A percentile compares a stretch with the other conserved stretches of the same genome.
Conservation (phyloP, 2,797 vertebrate species). For the Sus cebifrons region DNA sequence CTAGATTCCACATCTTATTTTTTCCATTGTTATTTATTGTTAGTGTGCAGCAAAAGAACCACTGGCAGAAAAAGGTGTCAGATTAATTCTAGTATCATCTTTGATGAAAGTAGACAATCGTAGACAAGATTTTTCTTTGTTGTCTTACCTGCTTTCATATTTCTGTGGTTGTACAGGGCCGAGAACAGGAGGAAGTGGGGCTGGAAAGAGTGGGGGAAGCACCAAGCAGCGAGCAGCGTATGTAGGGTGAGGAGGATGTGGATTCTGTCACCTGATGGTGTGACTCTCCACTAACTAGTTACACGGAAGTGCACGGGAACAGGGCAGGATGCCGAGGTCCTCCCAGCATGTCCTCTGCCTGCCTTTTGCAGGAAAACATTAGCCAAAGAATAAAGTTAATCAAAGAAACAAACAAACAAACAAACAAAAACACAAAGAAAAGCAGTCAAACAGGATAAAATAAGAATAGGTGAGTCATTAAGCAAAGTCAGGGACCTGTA, state of each 20-base stretch:
- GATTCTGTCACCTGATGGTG: background rate
- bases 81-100: background rate
- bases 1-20: background rate
- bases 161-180: background rate
- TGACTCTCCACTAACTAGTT: background rate
- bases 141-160: background rate
- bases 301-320: rapidly evolving
- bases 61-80: background rate
- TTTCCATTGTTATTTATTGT: background rate
- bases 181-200: background rate
- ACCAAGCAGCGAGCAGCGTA: rapidly evolving
- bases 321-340: background rate
- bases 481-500: background rate
- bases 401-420: background rate
- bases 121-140: background rate
- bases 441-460: background rate
- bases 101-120: background rate
- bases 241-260: background rate
- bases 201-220: no score
- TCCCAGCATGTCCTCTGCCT: background rate
- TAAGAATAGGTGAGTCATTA: background rate
- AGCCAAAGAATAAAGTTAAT: background rate
- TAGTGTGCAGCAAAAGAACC: background rate
- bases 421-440: background rate
- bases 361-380: background rate